phyloP scores from a whole-genome alignment of 2,797 vertebrate species.

The Labroides dimidiatus region DNA sequence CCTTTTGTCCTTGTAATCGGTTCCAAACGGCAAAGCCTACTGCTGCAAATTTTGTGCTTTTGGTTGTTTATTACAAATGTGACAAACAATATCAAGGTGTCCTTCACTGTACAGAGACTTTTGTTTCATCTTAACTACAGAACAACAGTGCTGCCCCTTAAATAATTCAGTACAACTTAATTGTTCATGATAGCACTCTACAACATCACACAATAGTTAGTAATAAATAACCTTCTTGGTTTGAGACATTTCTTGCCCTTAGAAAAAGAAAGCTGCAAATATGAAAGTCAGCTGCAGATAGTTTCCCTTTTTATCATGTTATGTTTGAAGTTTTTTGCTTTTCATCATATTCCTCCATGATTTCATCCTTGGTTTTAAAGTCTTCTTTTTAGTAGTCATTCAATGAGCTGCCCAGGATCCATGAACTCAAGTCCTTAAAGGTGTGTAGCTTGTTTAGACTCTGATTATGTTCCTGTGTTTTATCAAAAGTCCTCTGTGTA shows the following conservation, averaged over 20 bases:
- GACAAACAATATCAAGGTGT: constrained; percentile 64
- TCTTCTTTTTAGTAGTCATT: constrained; percentile 13
- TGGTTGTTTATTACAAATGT: constrained; percentile 71
- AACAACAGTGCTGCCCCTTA: constrained; percentile 52
- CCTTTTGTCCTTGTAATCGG: not conserved
- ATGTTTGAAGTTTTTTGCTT: constrained; percentile 6
- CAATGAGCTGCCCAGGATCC: constrained; percentile 16
- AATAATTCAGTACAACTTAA: constrained; percentile 48
- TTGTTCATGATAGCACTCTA: constrained; percentile 58
- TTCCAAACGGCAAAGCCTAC: constrained; percentile 6
- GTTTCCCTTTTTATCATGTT: constrained; percentile 44
- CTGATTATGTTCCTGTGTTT: not conserved
- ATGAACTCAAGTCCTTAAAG: constrained; percentile 8
- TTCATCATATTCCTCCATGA: not conserved
- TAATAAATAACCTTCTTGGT: constrained; percentile 62
- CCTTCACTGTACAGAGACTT: constrained; percentile 52
- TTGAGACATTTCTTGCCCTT: constrained; percentile 9
- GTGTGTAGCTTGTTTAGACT: constrained; percentile 10
- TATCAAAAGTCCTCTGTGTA: not conserved
- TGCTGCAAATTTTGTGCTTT: constrained; percentile 26
- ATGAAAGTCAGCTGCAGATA: constrained; percentile 5
- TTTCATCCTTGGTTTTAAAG: constrained; percentile 5
- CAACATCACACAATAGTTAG: constrained; percentile 66
- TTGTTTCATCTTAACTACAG: constrained; percentile 45
- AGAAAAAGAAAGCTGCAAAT: constrained; percentile 8